Conservation (phyloP, 2,113 vertebrate species). For the Lepisosteus oculatus region DNA sequence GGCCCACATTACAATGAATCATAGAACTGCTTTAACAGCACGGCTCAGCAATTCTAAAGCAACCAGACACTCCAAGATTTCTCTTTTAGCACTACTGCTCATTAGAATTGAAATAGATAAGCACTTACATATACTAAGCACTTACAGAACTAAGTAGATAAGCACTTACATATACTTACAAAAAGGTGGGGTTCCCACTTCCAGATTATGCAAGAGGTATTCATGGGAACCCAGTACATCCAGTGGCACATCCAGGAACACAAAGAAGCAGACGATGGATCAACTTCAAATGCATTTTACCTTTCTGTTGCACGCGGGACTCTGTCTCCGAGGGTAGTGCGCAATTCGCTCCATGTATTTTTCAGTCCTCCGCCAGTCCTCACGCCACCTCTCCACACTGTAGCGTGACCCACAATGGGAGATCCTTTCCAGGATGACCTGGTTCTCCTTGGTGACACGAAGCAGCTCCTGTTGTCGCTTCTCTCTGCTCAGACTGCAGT, state of each 20-base stretch:
- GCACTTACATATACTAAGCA: too few relatives aligned
- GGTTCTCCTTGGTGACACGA: constrained; percentile 59
- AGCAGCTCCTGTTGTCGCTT: constrained; percentile 52
- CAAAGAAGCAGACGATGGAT: too few relatives aligned
- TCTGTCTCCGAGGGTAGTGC: constrained; percentile 42
- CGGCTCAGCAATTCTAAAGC: neutral
- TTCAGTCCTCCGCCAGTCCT: constrained; percentile 59
- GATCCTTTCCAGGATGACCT: constrained; percentile 48
- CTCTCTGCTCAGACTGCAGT: constrained; percentile 50
- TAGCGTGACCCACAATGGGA: constrained; percentile 51
- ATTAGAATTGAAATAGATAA: too few relatives aligned
- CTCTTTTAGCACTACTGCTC: too few relatives aligned
- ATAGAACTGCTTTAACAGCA: too few relatives aligned
- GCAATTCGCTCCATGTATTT: constrained; percentile 48
- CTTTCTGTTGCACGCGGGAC: constrained; percentile 40
- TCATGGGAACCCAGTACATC: too few relatives aligned
- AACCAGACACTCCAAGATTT: neutral
- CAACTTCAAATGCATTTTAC: constrained; percentile 16
- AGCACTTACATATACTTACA: too few relatives aligned
- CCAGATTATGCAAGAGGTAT: too few relatives aligned
- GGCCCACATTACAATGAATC: too few relatives aligned
- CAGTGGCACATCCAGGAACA: too few relatives aligned
- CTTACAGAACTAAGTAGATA: too few relatives aligned
- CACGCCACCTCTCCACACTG: constrained; percentile 49
- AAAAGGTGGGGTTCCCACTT: too few relatives aligned